Base-by-base conservation (phyloP, 1,140 invertebrate species). In the Ridgeia piscesae region DNA sequence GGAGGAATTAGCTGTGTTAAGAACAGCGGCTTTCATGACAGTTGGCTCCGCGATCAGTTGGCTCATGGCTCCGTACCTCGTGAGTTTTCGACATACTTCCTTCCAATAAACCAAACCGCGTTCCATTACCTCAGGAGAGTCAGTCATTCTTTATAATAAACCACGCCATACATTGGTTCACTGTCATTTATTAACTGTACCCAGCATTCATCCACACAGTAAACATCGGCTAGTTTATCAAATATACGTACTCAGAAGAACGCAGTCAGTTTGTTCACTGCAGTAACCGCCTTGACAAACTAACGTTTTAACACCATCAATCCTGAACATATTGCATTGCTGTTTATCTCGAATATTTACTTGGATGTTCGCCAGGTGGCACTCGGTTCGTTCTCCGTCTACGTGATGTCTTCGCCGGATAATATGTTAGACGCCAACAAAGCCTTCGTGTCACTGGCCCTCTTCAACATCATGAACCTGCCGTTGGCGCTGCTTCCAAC, bases 41-140 rank as follows among this genome's bases (percentile, higher is more conserved):
- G 95, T 95, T 34, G 97, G 97, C n/a, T 98, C 98, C 31, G 98
- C 98, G 77, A 98, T 99, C 95, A 97, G 98, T 93, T 99, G 98
- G 98, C 98, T 98, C 1, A 98, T 98, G 96, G 98, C 98, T 8
- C 98, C 98, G 31, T 99, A 99, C 96, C 96, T 99, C 31, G 94
- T 94, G 21, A 42, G n/a, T 33, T 6, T 34, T 8, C 14, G 4
- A 89, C 34, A 33, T 42, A 42, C 42, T 42, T 42, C 42, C 42
- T 42, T 42, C 4, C 42, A 42, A 42, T 42, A 42, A 42, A 42
- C 42, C 42, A 42, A 33, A 33, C 34, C 14, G 34, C 88, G 21
- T n/a, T 88, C n/a, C 88, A 88, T 88, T 88, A 21, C 21, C n/a
- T 88, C 21, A 88, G 88, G n/a, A 88, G n/a, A n/a, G n/a, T n/a